Evolutionary conservation across 1,140 invertebrate species (phyloP), one percentile per base, ranked within the genome.

Genomic region (Pentalonia nigronervosa): DNA sequence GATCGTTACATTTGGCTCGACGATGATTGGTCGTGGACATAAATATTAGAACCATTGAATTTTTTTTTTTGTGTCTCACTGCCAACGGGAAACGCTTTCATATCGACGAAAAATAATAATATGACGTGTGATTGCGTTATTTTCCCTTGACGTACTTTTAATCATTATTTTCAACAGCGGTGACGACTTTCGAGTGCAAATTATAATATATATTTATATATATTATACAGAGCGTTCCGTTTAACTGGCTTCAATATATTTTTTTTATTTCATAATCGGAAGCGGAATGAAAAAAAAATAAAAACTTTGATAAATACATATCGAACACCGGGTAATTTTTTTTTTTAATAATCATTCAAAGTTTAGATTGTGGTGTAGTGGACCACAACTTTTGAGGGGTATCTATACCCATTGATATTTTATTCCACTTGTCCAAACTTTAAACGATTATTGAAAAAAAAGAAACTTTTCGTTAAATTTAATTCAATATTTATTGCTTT

Each of bases 321-420:
- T 76, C 14, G 4, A 76, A 34, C 30, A 76, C 30, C 7, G 14
- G 30, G 30, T 6, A n/a, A 17, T 76, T n/a, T 76, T 76, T 67
- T 67, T 67, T 67, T n/a, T 76, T 76, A 76, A 76, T 76, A 76
- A 76, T 76, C 1, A 76, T 76, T 76, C n/a, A 76, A 76, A 76
- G 60, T 76, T 76, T n/a, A 76, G 14, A 76, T 76, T 76, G n/a
- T 76, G n/a, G 30, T n/a, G 60, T 76, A 34, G 60, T 76, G 14
- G n/a, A n/a, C 60, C 60, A n/a, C 60, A 76, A 76, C 30, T 76
- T 76, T 76, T n/a, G n/a, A 76, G 14, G 60, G 60, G n/a, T 76
- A 34, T 76, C 21, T 53, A 53, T 21, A 53, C 50, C 50, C 50
- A 23, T n/a, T 76, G 14, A 30, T 76, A 76, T 76, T 76, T 76